Percentiles rank a stretch among this genome's conserved stretches.
Conservation (phyloP, 37 sponge, comb jelly and placozoan species). For the Aplysina aerophoba region DNA sequence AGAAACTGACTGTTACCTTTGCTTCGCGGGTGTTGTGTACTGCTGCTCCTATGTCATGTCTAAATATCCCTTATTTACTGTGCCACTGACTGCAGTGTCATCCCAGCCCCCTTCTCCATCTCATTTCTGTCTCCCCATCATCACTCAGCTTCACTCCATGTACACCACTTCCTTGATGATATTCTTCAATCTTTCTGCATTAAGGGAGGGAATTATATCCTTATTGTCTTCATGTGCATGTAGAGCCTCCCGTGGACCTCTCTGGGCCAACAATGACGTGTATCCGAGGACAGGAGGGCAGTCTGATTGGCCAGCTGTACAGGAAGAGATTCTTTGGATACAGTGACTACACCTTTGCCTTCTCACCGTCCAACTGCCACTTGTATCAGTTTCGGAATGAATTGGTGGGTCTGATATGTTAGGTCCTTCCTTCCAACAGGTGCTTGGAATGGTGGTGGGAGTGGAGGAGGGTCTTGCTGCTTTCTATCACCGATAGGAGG, state of each 20-base stretch:
- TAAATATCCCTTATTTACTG: too few species aligned
- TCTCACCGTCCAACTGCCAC: constrained; percentile 46
- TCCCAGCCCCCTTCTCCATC: too few species aligned
- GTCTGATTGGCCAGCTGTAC: constrained; percentile 41
- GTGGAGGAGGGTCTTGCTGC: too few species aligned
- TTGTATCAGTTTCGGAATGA: constrained; percentile 76
- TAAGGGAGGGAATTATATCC: background rate
- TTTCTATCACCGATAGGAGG: too few species aligned
- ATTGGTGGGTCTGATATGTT: constrained; percentile 37
- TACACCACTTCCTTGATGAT: too few species aligned
- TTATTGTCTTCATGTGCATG: background rate
- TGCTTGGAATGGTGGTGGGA: background rate
- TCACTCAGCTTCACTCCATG: too few species aligned
- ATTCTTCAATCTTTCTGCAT: too few species aligned
- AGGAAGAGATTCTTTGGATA: constrained; percentile 53
- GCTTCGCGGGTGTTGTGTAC: too few species aligned
- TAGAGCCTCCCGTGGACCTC: constrained; percentile 58
- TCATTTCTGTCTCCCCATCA: too few species aligned
- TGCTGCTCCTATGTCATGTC: too few species aligned
- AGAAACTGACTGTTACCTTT: too few species aligned
- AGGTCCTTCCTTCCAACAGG: background rate
- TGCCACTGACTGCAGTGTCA: too few species aligned
- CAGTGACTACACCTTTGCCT: constrained; percentile 55
- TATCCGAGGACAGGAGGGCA: constrained; percentile 61
- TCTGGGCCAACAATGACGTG: constrained; percentile 69